Conservation (phyloP, 2,113 vertebrate genomes). For the Mesembrinibis cayennensis region DNA sequence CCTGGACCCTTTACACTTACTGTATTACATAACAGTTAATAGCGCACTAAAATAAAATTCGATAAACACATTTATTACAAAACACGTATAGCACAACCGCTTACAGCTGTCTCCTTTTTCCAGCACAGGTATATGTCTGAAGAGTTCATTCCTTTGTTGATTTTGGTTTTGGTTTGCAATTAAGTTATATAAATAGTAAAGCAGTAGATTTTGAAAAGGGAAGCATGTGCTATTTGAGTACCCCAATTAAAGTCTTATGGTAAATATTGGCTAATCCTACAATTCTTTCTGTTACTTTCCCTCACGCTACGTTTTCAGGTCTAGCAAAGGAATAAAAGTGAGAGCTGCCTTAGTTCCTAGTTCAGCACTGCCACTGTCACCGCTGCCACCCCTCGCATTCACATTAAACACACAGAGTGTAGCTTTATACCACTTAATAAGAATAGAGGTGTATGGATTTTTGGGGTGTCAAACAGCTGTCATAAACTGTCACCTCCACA, state of each 20-base stretch:
- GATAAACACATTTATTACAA: slow-evolving; percentile 22
- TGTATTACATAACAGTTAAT: slow-evolving; percentile 46
- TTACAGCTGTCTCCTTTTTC: slow-evolving; percentile 7
- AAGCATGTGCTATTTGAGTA: background rate
- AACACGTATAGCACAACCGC: background rate
- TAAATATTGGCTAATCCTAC: slow-evolving; percentile 35
- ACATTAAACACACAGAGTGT: background rate
- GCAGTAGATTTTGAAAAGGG: background rate
- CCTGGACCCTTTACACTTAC: slow-evolving; percentile 12
- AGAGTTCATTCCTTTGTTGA: background rate
- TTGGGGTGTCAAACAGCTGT: slow-evolving; percentile 81
- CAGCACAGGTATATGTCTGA: slow-evolving; percentile 16
- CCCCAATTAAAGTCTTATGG: slow-evolving; percentile 3
- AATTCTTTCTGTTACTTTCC: slow-evolving; percentile 14
- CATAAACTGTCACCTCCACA: slow-evolving; percentile 79
- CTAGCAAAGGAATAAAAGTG: slow-evolving; percentile 18
- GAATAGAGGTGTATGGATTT: slow-evolving; percentile 75
- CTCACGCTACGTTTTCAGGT: slow-evolving; percentile 1
- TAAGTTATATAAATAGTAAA: slow-evolving; percentile 33
- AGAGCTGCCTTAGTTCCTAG: slow-evolving; percentile 1
- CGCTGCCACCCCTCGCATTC: background rate
- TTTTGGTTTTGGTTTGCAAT: background rate
- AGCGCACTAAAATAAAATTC: slow-evolving; percentile 52
- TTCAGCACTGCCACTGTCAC: background rate
- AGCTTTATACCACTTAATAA: slow-evolving; percentile 70